Conservation (phyloP, 2,113 vertebrate genomes). For the Aspidoscelis tigris region DNA sequence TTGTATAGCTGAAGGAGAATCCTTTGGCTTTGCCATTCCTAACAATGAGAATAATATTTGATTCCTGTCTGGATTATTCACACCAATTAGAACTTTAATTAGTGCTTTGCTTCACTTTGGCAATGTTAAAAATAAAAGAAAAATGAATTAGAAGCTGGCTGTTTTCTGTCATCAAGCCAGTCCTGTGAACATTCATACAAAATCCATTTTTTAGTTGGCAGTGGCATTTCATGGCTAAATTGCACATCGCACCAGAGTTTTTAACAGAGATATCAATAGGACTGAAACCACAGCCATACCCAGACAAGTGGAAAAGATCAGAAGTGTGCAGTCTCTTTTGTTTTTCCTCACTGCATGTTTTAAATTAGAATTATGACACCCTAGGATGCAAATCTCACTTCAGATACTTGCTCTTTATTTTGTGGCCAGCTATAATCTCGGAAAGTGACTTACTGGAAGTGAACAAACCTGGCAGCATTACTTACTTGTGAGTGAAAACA, state of each 20-base stretch:
- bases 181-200: slow-evolving; percentile 39
- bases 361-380: too few species aligned
- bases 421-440: too few species aligned
- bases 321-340: too few species aligned
- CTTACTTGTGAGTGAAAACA: too few species aligned
- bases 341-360: too few species aligned
- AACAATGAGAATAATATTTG: slow-evolving; percentile 11
- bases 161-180: slow-evolving; percentile 16
- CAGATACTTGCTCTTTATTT: too few species aligned
- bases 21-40: slow-evolving; percentile 13
- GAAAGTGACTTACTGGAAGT: too few species aligned
- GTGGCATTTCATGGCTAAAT: slow-evolving; percentile 37
- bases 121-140: background rate
- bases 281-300: background rate
- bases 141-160: slow-evolving; percentile 28
- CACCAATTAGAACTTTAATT: slow-evolving; percentile 40
- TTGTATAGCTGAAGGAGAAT: slow-evolving; percentile 13
- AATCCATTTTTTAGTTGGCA: slow-evolving; percentile 44
- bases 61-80: slow-evolving; percentile 34
- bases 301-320: too few species aligned
- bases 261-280: slow-evolving; percentile 39
- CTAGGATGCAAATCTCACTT: too few species aligned
- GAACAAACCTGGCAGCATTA: too few species aligned
- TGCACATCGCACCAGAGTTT: slow-evolving; percentile 22
- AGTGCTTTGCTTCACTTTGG: slow-evolving; percentile 37